These are phyloP conservation scores for Paracentrotus lividus DNA, from an alignment of 53 echinoderm and acorn worm genomes.

Conservation along the genomic window DNA sequence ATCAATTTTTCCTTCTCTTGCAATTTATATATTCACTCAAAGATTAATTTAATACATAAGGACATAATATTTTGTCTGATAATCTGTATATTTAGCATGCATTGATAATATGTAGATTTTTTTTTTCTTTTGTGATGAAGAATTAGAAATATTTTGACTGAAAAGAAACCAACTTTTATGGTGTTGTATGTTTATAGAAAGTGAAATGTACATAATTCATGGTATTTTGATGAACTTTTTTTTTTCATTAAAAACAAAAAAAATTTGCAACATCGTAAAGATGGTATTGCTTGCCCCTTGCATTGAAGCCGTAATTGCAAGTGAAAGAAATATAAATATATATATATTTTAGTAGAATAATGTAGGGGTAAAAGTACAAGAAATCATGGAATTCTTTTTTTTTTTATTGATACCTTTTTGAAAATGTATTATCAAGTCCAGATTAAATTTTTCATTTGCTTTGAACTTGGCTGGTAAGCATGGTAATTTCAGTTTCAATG, in stretches of 20 bases:
- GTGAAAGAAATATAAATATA: neutral
- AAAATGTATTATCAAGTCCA: neutral
- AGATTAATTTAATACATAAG: constrained; percentile 30
- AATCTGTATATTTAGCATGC: constrained; percentile 70
- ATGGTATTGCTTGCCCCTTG: neutral
- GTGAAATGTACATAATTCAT: constrained; percentile 48
- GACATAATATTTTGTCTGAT: neutral
- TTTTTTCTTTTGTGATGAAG: constrained; percentile 7
- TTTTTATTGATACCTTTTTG: neutral
- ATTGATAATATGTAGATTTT: constrained; percentile 61
- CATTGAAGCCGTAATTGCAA: neutral
- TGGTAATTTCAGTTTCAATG: neutral
- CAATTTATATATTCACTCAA: constrained; percentile 32
- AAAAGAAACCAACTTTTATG: constrained; percentile 5
- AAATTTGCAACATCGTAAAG: neutral
- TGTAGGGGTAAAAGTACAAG: neutral
- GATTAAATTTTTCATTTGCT: neutral
- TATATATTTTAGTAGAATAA: neutral
- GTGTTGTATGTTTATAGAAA: constrained; percentile 2
- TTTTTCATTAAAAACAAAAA: neutral
- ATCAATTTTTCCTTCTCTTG: constrained; percentile 35
- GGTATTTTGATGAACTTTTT: constrained; percentile 33
- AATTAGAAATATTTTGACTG: constrained; percentile 40
- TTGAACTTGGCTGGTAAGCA: neutral
- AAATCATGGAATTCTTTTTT: neutral